A percentile compares a stretch with the other conserved stretches of the same genome.
Evolutionary conservation across 2,113 vertebrate species (phyloP).

Genomic region (Upupa epops): DNA sequence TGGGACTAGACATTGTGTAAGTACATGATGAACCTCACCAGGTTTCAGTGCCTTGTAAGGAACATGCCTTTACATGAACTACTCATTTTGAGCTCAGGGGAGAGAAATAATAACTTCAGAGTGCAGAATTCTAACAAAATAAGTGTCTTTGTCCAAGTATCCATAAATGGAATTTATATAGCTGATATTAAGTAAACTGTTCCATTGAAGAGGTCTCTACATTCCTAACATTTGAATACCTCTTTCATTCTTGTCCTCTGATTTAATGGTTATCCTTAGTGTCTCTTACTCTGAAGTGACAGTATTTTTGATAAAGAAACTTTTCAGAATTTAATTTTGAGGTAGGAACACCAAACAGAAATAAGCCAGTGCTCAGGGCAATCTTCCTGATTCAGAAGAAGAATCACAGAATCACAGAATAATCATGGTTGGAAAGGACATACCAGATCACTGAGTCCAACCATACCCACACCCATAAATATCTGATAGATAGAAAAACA

Average conservation of each 20-base stretch:
- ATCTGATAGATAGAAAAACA: too few species aligned
- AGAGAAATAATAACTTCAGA: background rate
- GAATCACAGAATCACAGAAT: too few species aligned
- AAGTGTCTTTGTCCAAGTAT: background rate
- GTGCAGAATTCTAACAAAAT: background rate
- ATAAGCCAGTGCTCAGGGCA: background rate
- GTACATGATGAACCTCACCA: background rate
- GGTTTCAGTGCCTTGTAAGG: background rate
- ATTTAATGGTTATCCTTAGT: background rate
- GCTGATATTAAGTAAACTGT: background rate
- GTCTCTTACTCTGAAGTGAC: background rate
- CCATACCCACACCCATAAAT: too few species aligned
- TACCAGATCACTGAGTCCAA: too few species aligned
- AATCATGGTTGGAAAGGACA: too few species aligned
- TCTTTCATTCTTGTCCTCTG: background rate
- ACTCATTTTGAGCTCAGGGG: background rate
- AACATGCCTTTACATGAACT: background rate
- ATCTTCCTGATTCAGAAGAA: background rate
- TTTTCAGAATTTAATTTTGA: constrained; percentile 26
- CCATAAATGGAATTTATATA: background rate
- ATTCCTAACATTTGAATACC: background rate
- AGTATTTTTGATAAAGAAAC: background rate
- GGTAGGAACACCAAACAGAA: background rate
- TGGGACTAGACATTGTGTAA: background rate
- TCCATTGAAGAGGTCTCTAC: background rate